A percentile compares a stretch with the other conserved stretches of the same genome.
Evolutionary conservation across 37 sponge, comb jelly and placozoan genomes (phyloP).

Genomic region (Eunapius fragilis): DNA sequence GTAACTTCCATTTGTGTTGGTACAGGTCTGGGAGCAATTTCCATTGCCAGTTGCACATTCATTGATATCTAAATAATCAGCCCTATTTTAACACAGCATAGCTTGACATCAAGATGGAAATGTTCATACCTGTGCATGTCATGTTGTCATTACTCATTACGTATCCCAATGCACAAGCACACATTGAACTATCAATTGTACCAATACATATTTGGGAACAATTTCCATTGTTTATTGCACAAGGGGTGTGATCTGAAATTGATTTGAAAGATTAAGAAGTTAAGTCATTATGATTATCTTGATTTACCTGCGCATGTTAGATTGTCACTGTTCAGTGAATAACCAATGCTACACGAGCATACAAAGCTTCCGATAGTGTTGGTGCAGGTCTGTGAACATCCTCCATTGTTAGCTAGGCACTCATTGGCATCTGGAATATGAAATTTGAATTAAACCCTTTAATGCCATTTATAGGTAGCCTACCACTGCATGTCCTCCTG

Average conservation of each 20-base stretch:
- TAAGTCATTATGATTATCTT: not conserved
- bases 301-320: not conserved
- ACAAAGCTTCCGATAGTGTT: not conserved
- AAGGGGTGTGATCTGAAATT: not conserved
- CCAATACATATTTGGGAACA: not conserved
- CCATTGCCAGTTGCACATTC: conserved; percentile 28
- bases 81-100: not conserved
- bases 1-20: conserved; percentile 5
- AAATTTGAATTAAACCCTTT: not conserved
- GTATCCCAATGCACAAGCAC: conserved; percentile 3
- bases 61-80: conserved; percentile 15
- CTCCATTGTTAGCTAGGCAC: not conserved
- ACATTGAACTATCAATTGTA: not conserved
- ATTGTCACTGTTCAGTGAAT: not conserved
- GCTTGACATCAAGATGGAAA: not conserved
- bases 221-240: not conserved
- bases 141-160: not conserved
- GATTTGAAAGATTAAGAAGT: not conserved
- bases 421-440: not conserved
- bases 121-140: not conserved
- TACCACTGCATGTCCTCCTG: not conserved
- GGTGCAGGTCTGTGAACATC: not conserved
- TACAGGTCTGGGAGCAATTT: conserved; percentile 26
- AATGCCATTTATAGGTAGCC: not conserved
- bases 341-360: not conserved